Base-by-base conservation (phyloP, 2,113 vertebrate species). In the Brachypodius melanocephalos region DNA sequence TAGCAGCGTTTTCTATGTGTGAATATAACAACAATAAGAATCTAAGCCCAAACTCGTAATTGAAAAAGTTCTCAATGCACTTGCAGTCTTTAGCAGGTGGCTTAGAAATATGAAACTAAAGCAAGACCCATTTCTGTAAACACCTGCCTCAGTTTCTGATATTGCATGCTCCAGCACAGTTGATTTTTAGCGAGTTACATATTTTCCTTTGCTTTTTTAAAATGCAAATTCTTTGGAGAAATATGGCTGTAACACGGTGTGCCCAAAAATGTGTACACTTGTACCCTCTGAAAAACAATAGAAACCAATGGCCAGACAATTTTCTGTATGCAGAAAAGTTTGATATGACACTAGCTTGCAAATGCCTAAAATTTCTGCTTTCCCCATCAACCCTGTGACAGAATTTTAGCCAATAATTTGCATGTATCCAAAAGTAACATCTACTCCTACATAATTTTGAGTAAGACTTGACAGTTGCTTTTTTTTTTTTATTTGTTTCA, bases 181-280 rank as follows among this genome's bases (percentile, higher is more conserved):
- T 42, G 18, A 38, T 34, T 91, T 93, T 77, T 38, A 63, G 3
- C 17, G 10, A 49, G 7, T 24, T 43, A 15, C 2, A 43, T 48
- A 48, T 36, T 80, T 51, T 31, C 5, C 45, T 67, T 20, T 36
- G 5, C 5, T n/a, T 52, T 77, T 49, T 79, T 88, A 7, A 24
- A 45, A 12, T 12, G 5, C 31, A 32, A 5, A 28, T 2, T 61
- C 32, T 90, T 88, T 12, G 5, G 22, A 72, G 26, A 79, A 78
- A 38, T 25, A 43, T 0, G 0, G 29, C 12, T 19, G 3, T 51
- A 62, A 72, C 26, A 82, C 0, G 1, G 5, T 10, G 2, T 55
- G 5, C 25, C 12, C 13, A 72, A 38, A 90, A 71, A 46, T 10
- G 0, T 46, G 12, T 10, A 36, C 6, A 55, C 5, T 45, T 66